A percentile compares a stretch with the other conserved stretches of the same genome.
These are phyloP conservation scores for Brachystomella parvula DNA, from an alignment of 1,140 invertebrate genomes.

Conservation along the genomic window DNA sequence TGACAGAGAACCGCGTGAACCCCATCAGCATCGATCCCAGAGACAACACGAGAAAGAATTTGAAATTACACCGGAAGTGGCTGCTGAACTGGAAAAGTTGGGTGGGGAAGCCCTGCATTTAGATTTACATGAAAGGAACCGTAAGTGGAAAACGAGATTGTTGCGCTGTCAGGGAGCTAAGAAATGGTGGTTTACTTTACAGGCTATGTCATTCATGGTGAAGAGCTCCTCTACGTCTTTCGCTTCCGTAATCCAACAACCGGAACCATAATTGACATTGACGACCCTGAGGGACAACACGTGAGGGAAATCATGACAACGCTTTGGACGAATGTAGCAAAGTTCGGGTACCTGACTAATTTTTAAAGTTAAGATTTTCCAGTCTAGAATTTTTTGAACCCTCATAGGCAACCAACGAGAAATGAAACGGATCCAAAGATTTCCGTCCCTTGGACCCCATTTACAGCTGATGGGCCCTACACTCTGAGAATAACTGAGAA, in stretches of 20 bases:
- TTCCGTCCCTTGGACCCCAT: constrained; percentile 27
- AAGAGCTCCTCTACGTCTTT: constrained; percentile 34
- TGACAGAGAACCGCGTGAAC: constrained; percentile 21
- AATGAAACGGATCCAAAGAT: constrained; percentile 3
- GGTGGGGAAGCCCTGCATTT: background rate
- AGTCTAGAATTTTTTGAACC: background rate
- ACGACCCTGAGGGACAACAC: constrained; percentile 27
- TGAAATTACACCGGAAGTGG: constrained; percentile 11
- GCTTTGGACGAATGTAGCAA: constrained; percentile 32
- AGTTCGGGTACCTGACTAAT: constrained; percentile 31
- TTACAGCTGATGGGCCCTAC: constrained; percentile 19
- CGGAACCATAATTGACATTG: constrained; percentile 24
- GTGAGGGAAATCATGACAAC: constrained; percentile 29
- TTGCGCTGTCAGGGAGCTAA: background rate
- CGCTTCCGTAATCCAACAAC: constrained; percentile 30
- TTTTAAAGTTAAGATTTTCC: background rate
- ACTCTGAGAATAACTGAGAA: constrained; percentile 28
- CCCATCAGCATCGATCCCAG: background rate
- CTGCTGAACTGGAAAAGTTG: constrained; percentile 5
- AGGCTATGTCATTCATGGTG: constrained; percentile 32
- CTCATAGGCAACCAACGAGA: constrained; percentile 21
- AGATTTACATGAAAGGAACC: constrained; percentile 7
- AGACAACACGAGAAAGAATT: constrained; percentile 7
- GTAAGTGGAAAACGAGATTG: constrained; percentile 11
- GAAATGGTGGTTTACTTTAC: too few species aligned